These are phyloP conservation scores for Chymomyza amoena DNA, from an alignment of 2,888 invertebrate genomes.

Conservation along the genomic window DNA sequence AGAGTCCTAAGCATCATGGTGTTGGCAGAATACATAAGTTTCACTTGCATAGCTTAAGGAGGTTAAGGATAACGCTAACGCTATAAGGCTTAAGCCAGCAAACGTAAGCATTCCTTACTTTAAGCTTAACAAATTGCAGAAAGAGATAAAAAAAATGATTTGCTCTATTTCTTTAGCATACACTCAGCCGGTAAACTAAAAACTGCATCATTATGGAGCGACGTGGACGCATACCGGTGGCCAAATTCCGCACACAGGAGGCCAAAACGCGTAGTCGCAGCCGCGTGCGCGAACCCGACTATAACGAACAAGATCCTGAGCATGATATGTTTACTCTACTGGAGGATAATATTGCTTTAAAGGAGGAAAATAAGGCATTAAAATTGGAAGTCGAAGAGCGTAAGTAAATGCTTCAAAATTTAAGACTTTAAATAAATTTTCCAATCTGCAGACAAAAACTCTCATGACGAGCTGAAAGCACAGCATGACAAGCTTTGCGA, in stretches of 20 bases:
- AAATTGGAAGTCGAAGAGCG: conserved; percentile 76
- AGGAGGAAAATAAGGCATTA: conserved; percentile 77
- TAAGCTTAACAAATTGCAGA: not conserved
- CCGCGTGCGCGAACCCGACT: conserved; percentile 76
- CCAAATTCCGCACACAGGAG: conserved; percentile 77
- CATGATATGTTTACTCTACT: conserved; percentile 77
- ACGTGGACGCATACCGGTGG: conserved; percentile 77
- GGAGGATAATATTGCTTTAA: conserved; percentile 78
- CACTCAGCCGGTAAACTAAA: not conserved
- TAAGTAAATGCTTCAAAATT: conserved; percentile 45
- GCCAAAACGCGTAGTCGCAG: conserved; percentile 78
- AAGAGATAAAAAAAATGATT: not conserved
- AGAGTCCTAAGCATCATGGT: conserved; percentile 40
- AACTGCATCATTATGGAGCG: conserved; percentile 67
- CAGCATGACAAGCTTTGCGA: conserved; percentile 71
- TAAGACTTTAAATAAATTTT: not conserved
- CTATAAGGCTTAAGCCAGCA: conserved; percentile 39
- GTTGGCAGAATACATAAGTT: conserved; percentile 49
- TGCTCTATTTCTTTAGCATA: not conserved
- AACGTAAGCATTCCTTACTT: conserved; percentile 43
- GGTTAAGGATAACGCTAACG: conserved; percentile 38
- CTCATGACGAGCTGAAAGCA: conserved; percentile 68
- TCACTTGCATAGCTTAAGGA: conserved; percentile 32
- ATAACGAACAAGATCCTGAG: conserved; percentile 77
- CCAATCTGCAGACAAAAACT: conserved; percentile 64